Conservation (phyloP, 2,113 vertebrate genomes). For the Nematolebias whitei region DNA sequence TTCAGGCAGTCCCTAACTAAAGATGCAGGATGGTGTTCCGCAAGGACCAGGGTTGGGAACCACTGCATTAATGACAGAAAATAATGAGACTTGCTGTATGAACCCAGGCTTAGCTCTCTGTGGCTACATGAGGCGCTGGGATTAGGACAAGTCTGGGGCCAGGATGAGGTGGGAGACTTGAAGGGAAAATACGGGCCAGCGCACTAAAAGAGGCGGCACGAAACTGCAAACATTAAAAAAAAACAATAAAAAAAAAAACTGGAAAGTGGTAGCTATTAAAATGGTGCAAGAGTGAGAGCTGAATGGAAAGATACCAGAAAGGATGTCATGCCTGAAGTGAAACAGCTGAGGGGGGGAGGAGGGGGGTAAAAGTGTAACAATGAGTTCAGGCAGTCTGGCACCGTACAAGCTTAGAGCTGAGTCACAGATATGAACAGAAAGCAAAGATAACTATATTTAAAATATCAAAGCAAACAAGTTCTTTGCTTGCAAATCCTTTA, state of each 20-base stretch:
- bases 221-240: constrained; percentile 3
- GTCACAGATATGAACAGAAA: constrained; percentile 27
- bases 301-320: constrained; percentile 6
- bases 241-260: constrained; percentile 31
- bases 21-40: too few species aligned
- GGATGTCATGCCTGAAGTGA: constrained; percentile 16
- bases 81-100: constrained; percentile 48
- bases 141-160: constrained; percentile 56
- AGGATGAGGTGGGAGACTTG: constrained; percentile 12
- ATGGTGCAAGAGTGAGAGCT: constrained; percentile 9
- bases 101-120: constrained; percentile 39
- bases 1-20: too few species aligned
- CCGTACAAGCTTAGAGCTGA: constrained; percentile 46
- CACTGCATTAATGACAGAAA: constrained; percentile 37
- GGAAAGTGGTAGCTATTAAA: constrained; percentile 12
- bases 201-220: constrained; percentile 1
- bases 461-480: constrained; percentile 4
- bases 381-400: constrained; percentile 46
- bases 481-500: background rate
- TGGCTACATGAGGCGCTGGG: constrained; percentile 35
- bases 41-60: too few species aligned
- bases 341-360: constrained; percentile 20
- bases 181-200: background rate
- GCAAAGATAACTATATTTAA: constrained; percentile 4
- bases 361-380: constrained; percentile 40